These are phyloP conservation scores for Anas platyrhynchos DNA, from an alignment of 2,113 vertebrate species.

Conservation along the genomic window DNA sequence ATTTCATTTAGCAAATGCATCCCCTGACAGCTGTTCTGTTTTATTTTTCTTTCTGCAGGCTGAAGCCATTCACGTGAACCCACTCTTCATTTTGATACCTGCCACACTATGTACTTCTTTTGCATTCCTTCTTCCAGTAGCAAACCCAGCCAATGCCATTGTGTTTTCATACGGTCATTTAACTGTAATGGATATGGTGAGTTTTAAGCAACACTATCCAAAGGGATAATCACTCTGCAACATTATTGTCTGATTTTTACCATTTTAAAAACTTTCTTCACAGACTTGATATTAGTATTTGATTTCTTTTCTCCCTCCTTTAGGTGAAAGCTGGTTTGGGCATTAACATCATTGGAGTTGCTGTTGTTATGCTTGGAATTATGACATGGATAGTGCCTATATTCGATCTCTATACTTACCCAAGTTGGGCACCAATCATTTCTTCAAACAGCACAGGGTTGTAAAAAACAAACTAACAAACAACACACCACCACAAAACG, in stretches of 20 bases:
- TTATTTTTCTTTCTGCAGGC: slow-evolving; percentile 74
- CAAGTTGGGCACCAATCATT: slow-evolving; percentile 81
- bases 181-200: slow-evolving; percentile 88
- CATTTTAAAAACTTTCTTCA: background rate
- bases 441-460: slow-evolving; percentile 75
- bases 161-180: slow-evolving; percentile 92
- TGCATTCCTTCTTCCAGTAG: slow-evolving; percentile 90
- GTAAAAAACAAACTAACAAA: slow-evolving; percentile 46
- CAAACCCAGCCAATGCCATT: slow-evolving; percentile 92
- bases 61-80: slow-evolving; percentile 89
- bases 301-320: slow-evolving; percentile 29
- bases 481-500: background rate
- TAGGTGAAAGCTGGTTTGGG: slow-evolving; percentile 95
- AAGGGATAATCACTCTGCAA: background rate
- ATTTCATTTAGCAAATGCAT: background rate
- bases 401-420: slow-evolving; percentile 86
- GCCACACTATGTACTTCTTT: slow-evolving; percentile 90
- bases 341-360: slow-evolving; percentile 87
- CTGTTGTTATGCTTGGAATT: slow-evolving; percentile 85
- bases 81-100: slow-evolving; percentile 90
- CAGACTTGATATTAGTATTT: background rate
- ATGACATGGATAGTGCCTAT: slow-evolving; percentile 87
- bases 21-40: background rate
- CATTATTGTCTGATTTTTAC: background rate
- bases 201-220: slow-evolving; percentile 42